Evolutionary conservation across 2,113 vertebrate genomes (phyloP).

Genomic region (Anarhynchus alexandrinus): DNA sequence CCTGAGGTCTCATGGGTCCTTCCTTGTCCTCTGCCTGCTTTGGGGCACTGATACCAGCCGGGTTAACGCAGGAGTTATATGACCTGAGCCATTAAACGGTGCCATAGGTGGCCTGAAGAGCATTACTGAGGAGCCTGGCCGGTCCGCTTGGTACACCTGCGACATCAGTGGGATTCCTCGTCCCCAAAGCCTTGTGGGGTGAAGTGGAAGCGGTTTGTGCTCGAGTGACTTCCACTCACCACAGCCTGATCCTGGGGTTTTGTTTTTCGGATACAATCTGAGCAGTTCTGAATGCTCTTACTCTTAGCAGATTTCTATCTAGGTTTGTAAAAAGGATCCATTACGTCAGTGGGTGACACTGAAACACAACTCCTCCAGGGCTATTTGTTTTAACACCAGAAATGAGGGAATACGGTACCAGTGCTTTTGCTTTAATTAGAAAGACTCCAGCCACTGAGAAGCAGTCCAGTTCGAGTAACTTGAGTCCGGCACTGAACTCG

Average conservation of each 20-base stretch:
- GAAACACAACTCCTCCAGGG: constrained; percentile 37
- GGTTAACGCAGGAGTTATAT: rapidly evolving
- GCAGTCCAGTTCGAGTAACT: constrained; percentile 25
- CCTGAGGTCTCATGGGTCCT: not conserved
- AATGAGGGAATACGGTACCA: constrained; percentile 22
- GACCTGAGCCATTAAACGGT: not conserved
- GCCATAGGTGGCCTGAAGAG: not conserved
- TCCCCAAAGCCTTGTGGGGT: not conserved
- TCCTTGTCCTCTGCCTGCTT: not conserved
- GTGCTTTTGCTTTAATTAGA: constrained; percentile 27
- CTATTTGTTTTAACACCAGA: constrained; percentile 44
- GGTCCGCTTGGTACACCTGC: not conserved
- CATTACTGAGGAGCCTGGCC: not conserved
- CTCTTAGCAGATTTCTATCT: constrained; percentile 35
- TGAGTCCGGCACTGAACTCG: not conserved
- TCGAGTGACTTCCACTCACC: not conserved
- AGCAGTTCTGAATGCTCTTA: constrained; percentile 1
- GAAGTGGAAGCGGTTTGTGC: not conserved
- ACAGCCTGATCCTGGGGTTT: not conserved
- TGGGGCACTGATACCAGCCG: not conserved
- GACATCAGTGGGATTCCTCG: not conserved
- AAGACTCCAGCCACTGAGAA: not conserved
- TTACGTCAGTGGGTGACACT: constrained; percentile 45
- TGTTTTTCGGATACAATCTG: not conserved
- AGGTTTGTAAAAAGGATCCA: not conserved